Conservation (phyloP, 2,797 vertebrate genomes). For the Leucoraja ocellata region DNA sequence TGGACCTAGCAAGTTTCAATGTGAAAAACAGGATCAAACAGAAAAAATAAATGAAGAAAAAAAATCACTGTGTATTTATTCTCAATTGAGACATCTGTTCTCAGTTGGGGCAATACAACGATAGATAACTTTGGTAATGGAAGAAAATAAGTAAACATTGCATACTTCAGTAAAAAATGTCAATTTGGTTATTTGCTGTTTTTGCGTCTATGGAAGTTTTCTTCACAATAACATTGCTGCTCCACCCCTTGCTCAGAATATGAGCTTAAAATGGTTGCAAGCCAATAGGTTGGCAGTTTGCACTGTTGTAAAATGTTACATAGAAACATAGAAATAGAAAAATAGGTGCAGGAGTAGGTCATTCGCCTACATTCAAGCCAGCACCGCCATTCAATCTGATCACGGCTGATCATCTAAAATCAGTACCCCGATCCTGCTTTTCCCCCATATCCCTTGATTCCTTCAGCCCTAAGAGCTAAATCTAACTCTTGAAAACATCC, state of each 20-base stretch:
- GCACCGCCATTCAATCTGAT: too few relatives aligned
- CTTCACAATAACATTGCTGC: not conserved
- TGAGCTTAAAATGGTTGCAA: not conserved
- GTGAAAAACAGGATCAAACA: not conserved
- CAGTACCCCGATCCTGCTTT: too few relatives aligned
- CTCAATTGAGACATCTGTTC: not conserved
- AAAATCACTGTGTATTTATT: not conserved
- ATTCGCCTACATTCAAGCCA: too few relatives aligned
- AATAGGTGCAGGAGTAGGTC: too few relatives aligned
- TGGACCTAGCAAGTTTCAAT: not conserved
- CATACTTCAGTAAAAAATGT: not conserved
- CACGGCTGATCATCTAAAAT: too few relatives aligned
- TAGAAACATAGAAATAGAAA: too few relatives aligned
- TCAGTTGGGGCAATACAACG: not conserved
- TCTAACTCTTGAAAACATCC: too few relatives aligned
- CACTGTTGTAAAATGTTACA: too few relatives aligned
- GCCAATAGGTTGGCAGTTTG: too few relatives aligned
- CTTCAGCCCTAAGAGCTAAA: too few relatives aligned
- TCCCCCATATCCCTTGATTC: too few relatives aligned
- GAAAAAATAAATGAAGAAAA: not conserved
- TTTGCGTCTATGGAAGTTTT: not conserved
- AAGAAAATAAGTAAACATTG: not conserved
- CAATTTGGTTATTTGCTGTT: not conserved
- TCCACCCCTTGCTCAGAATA: not conserved
- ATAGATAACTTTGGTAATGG: not conserved